Base-by-base conservation (phyloP, 2,113 vertebrate species). In the Dipodomys ordii region DNA sequence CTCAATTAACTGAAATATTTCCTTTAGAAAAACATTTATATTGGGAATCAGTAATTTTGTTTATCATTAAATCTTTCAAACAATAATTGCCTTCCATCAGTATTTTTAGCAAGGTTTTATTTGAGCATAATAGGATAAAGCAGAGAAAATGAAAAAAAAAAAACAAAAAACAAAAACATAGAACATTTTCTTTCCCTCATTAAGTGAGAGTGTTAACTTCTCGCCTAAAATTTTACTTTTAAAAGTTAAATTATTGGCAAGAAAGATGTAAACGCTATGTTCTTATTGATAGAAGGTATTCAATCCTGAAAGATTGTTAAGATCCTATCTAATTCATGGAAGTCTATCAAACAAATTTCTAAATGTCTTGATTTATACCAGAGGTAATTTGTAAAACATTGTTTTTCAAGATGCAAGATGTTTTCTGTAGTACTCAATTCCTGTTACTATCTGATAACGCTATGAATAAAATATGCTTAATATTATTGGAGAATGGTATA, bases 381-480 rank as follows among this genome's bases (percentile, higher is more conserved):
- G 4, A 62, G 60, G 12, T 62, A 87, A 74, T 87, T 69, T 83
- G 9, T 28, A 90, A 90, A 84, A 67, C 53, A 72, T 25, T 65
- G 23, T 87, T 88, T 94, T 13, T 88, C 18, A 88, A 49, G 49
- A 49, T 49, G 49, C 49, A 11, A 46, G 7, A 22, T 12, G 0
- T 69, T 94, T 93, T 84, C 20, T 81, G 15, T 12, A 68, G 15
- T 65, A 65, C 67, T 85, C 77, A 10, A 77, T 88, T 68, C 44
- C n/a, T 78, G 0, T 35, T 88, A 84, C n/a, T 57, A 10, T 53
- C 23, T 80, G 73, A 77, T 57, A 39, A 19, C 81, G 80, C 71
- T 88, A 64, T 68, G 4, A 85, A 73, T 49, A 85, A 88, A 72
- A 85, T 44, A 77, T 88, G 83, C 90, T 86, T 78, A 35, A 73